Percentiles rank a stretch among this genome's conserved stretches.
These are phyloP conservation scores for Microplitis demolitor DNA, from an alignment of 1,140 invertebrate genomes.

Conservation along the genomic window DNA sequence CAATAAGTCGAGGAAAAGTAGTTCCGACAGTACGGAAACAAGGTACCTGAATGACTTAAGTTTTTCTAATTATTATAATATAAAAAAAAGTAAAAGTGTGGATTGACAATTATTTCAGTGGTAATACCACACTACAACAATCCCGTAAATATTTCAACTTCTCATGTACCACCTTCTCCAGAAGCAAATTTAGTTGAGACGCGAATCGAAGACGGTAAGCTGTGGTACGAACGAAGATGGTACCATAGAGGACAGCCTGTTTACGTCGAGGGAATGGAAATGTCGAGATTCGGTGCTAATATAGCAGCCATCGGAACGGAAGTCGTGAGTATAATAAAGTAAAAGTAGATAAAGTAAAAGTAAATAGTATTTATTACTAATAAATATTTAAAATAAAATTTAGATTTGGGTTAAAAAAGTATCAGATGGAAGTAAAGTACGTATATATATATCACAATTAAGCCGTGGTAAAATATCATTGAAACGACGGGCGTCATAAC, in stretches of 20 bases:
- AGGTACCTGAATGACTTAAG: constrained; percentile 41
- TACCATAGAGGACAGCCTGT: constrained; percentile 92
- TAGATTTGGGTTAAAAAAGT: constrained; percentile 91
- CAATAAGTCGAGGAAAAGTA: constrained; percentile 75
- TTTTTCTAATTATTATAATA: not conserved
- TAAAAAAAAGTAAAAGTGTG: not conserved
- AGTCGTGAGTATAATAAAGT: constrained; percentile 67
- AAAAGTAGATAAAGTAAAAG: too few relatives aligned
- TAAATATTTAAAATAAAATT: constrained; percentile 48
- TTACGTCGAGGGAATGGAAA: constrained; percentile 87
- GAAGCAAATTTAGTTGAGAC: constrained; percentile 71
- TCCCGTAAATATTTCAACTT: constrained; percentile 52
- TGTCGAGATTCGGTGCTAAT: constrained; percentile 79
- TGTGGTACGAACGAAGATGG: constrained; percentile 93
- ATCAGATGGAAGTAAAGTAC: constrained; percentile 78
- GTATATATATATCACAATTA: constrained; percentile 83
- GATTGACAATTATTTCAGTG: constrained; percentile 38
- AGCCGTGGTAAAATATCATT: constrained; percentile 87
- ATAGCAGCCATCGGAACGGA: constrained; percentile 89
- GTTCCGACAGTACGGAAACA: constrained; percentile 61
- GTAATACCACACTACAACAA: constrained; percentile 58
- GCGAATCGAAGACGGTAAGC: constrained; percentile 91
- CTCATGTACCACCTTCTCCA: constrained; percentile 46
- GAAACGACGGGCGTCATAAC: constrained; percentile 77
- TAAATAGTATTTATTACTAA: constrained; percentile 13